These are phyloP conservation scores for Nematopogon swammerdamellus DNA, from an alignment of 2,888 invertebrate species.

Conservation along the genomic window DNA sequence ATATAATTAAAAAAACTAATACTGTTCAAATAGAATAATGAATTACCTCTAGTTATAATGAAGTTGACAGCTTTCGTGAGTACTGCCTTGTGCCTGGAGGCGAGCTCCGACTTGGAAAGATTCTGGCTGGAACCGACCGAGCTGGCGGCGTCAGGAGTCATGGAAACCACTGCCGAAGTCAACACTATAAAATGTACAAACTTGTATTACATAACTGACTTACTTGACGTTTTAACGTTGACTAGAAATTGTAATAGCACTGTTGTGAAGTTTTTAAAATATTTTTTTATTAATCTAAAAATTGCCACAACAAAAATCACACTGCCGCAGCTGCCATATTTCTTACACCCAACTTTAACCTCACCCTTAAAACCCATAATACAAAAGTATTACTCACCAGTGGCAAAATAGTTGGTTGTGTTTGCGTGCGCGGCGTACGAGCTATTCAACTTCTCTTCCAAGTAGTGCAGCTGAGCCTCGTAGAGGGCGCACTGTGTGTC, in stretches of 20 bases:
- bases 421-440: slow-evolving; percentile 19
- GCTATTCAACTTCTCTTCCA: slow-evolving; percentile 31
- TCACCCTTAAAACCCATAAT: too few species aligned
- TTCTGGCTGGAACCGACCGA: slow-evolving; percentile 17
- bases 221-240: too few species aligned
- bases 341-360: too few species aligned
- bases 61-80: slow-evolving; percentile 50
- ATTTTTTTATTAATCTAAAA: too few species aligned
- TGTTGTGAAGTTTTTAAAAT: too few species aligned
- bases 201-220: too few species aligned
- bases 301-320: too few species aligned
- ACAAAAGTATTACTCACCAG: slow-evolving; percentile 25
- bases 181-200: slow-evolving; percentile 27
- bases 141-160: slow-evolving; percentile 13
- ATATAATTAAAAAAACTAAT: too few species aligned
- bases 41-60: slow-evolving; percentile 27
- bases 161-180: slow-evolving; percentile 24
- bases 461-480: slow-evolving; percentile 50
- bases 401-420: slow-evolving; percentile 28
- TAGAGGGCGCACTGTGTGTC: slow-evolving; percentile 53
- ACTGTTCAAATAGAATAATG: too few species aligned
- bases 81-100: slow-evolving; percentile 48
- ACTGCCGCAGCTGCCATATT: too few species aligned
- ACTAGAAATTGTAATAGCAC: too few species aligned
- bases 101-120: slow-evolving; percentile 34